phyloP scores from a whole-genome alignment of 2,888 invertebrate genomes.

The Drosophila robusta region DNA sequence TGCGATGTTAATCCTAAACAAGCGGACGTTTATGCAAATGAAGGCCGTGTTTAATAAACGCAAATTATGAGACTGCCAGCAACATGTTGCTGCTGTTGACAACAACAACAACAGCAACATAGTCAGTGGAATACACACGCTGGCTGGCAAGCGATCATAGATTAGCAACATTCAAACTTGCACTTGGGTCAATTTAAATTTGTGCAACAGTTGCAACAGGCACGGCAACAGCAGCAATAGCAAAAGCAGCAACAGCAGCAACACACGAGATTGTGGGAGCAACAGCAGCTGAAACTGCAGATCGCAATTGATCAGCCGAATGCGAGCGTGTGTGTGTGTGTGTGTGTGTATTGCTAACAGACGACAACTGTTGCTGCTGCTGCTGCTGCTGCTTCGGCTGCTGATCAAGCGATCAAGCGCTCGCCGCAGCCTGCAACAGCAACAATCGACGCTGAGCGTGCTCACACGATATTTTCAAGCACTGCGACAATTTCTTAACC shows the following conservation, averaged over 20 bases:
- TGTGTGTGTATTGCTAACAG: conserved; percentile 39
- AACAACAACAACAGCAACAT: conserved; percentile 37
- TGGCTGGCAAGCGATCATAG: conserved; percentile 56
- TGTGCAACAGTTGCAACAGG: conserved; percentile 72
- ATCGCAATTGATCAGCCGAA: conserved; percentile 75
- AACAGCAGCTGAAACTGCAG: conserved; percentile 58
- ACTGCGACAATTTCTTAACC: conserved; percentile 73
- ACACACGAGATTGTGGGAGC: conserved; percentile 74
- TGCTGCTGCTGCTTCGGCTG: conserved; percentile 39
- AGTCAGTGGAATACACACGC: conserved; percentile 27
- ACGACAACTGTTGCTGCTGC: conserved; percentile 58
- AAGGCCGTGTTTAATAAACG: conserved; percentile 75
- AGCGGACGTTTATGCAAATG: conserved; percentile 73
- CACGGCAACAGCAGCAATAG: conserved; percentile 58
- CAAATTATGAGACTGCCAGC: conserved; percentile 71
- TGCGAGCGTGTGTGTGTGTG: conserved; percentile 21
- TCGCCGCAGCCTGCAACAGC: conserved; percentile 48
- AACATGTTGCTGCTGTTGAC: conserved; percentile 59
- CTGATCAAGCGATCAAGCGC: conserved; percentile 73
- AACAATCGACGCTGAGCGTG: conserved; percentile 78
- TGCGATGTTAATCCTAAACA: conserved; percentile 58
- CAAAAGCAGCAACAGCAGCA: conserved; percentile 33
- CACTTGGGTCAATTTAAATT: conserved; percentile 82
- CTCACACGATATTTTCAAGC: conserved; percentile 81
- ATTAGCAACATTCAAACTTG: conserved; percentile 78